phyloP scores from a whole-genome alignment of 2,888 invertebrate genomes.

The Syrista parreyssii region DNA sequence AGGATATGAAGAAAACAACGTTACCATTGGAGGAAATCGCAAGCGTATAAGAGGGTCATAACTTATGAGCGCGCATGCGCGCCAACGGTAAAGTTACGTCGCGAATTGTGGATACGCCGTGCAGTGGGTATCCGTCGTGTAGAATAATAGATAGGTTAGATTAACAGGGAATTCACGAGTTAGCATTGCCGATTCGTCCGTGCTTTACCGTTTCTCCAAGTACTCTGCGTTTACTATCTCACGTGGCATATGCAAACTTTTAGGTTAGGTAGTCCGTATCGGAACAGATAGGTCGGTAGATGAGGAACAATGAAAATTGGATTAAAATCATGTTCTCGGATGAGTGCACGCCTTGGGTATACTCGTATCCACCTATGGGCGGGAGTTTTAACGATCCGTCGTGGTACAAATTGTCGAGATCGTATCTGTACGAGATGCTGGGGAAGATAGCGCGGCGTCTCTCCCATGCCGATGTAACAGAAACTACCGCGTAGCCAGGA shows the following conservation, averaged over 20 bases:
- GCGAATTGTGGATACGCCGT: neutral
- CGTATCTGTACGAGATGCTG: constrained; percentile 43
- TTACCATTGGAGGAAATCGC: neutral
- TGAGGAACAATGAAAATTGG: constrained; percentile 38
- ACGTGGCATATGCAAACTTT: neutral
- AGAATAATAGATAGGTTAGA: neutral
- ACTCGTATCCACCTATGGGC: neutral
- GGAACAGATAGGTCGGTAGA: neutral
- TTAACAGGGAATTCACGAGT: neutral
- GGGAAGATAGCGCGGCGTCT: constrained; percentile 40
- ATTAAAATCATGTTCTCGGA: constrained; percentile 39
- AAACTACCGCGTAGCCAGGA: constrained; percentile 29
- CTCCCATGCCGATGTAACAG: constrained; percentile 33
- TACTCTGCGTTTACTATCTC: neutral
- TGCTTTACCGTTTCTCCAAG: neutral
- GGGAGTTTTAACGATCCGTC: constrained; percentile 57
- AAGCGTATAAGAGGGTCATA: neutral
- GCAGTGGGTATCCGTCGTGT: neutral
- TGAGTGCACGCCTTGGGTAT: constrained; percentile 21
- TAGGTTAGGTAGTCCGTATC: neutral
- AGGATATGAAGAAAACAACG: neutral
- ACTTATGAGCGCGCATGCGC: neutral
- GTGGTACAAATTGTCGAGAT: constrained; percentile 61
- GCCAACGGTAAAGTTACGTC: neutral
- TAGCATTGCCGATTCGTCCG: neutral